These are phyloP conservation scores for Catocala nupta DNA, from an alignment of 2,888 invertebrate species.

Conservation along the genomic window DNA sequence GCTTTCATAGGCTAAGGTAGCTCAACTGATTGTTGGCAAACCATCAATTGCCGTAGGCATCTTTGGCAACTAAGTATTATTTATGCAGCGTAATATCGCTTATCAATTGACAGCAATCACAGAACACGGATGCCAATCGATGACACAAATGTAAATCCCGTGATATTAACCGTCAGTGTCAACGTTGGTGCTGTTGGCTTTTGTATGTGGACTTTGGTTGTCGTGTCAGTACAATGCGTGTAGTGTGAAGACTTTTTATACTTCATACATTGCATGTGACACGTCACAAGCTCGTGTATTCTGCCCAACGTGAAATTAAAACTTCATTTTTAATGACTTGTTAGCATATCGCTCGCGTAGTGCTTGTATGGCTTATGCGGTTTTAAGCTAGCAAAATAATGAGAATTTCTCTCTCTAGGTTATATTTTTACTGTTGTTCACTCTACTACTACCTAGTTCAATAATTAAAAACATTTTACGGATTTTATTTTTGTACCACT, in stretches of 20 bases:
- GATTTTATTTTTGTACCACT: conserved; percentile 10
- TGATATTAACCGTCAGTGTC: too few species aligned
- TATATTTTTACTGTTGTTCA: conserved; percentile 35
- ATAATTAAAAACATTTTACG: not conserved
- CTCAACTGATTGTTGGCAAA: too few species aligned
- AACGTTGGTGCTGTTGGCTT: too few species aligned
- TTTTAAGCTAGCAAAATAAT: conserved; percentile 52
- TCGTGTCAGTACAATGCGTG: conserved; percentile 21
- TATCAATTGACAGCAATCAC: too few species aligned
- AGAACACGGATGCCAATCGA: too few species aligned
- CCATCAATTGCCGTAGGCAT: too few species aligned
- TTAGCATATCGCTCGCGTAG: conserved; percentile 64
- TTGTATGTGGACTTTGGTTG: not conserved
- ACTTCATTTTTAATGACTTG: conserved; percentile 82
- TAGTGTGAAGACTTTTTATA: not conserved
- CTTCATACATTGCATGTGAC: conserved; percentile 49
- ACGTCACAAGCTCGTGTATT: conserved; percentile 42
- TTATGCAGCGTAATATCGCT: too few species aligned
- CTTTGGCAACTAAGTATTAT: too few species aligned
- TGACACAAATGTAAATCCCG: too few species aligned
- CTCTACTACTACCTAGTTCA: not conserved
- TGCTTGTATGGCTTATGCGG: conserved; percentile 43
- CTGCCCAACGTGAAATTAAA: conserved; percentile 71
- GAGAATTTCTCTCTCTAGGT: conserved; percentile 37
- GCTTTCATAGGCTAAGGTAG: too few species aligned